Percentiles rank a stretch among this genome's conserved stretches.
These are phyloP conservation scores for Nudaria mundana DNA, from an alignment of 2,888 invertebrate genomes.

Conservation along the genomic window DNA sequence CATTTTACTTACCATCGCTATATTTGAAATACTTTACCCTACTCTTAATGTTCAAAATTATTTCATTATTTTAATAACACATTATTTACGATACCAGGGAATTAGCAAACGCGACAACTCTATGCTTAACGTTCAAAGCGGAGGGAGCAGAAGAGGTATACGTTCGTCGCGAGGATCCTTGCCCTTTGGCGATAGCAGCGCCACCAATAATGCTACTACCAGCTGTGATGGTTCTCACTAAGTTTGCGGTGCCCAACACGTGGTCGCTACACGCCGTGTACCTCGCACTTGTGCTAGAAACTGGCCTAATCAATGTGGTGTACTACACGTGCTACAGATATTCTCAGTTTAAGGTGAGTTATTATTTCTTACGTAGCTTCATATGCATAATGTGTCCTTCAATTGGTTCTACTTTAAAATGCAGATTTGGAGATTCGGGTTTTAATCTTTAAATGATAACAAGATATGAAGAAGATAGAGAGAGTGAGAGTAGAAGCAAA, in stretches of 20 bases:
- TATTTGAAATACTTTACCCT: no score
- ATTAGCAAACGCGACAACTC: constrained; percentile 63
- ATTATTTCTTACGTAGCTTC: neutral
- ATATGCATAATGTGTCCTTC: no score
- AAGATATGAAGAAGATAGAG: no score
- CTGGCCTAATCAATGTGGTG: constrained; percentile 56
- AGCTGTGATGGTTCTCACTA: constrained; percentile 58
- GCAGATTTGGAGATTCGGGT: no score
- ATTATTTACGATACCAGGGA: constrained; percentile 47
- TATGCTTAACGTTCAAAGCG: constrained; percentile 66
- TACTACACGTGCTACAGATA: constrained; percentile 61
- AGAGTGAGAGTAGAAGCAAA: no score
- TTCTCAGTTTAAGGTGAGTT: constrained; percentile 56
- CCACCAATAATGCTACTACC: constrained; percentile 72
- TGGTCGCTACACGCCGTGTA: constrained; percentile 59
- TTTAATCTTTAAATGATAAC: no score
- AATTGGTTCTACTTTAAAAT: no score
- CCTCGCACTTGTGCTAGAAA: constrained; percentile 58
- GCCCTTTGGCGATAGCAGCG: constrained; percentile 57
- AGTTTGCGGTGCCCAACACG: constrained; percentile 59
- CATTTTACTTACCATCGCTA: no score
- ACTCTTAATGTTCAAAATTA: no score
- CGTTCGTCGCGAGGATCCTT: constrained; percentile 54
- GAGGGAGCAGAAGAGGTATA: constrained; percentile 57
- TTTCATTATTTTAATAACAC: neutral